Evolutionary conservation across 2,797 vertebrate genomes (phyloP), one percentile per base, ranked within the genome.

Genomic region (Ciconia nigra): DNA sequence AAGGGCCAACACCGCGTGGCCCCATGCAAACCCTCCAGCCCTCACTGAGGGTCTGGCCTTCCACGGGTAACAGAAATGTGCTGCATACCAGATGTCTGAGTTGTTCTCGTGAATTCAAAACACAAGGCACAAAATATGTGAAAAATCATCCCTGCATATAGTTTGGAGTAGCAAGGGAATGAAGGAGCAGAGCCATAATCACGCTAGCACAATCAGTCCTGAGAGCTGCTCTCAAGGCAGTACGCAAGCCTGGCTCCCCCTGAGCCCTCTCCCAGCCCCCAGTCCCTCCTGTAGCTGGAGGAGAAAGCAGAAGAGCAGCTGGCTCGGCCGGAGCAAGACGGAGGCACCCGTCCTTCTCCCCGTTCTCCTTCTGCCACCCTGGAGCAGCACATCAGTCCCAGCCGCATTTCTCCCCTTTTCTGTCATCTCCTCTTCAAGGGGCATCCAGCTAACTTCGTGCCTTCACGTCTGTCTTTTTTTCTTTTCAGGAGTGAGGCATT

Each of bases 311-410:
- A 61, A 61, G 33, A 74, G 24, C 42, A 52, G 20, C 13, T 20
- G 41, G 57, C n/a, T 22, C 0, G 1, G 44, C 10, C 2, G 1
- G 42, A 69, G 22, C 33, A 35, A 62, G 33, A 19, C 1, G 1
- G 25, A 66, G 63, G 8, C 0, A 1, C 7, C 26, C 4, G 1
- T 37, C 22, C 11, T 76, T 11, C 35, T 89, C 55, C 51, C 14
- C 41, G 12, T 49, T n/a, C 55, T 52, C 28, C 44, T 67, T 24
- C 47, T 82, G 39, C 73, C 54, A 52, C 22, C n/a, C 37, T 4
- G 1, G 41, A 71, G 71, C 20, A 17, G 22, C 19, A 9, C 17
- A 22, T 16, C 47, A 10, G 8, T 16, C 63, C 55, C 63, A 70
- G 47, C 8, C 1, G 2, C 65, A 22, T 21, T 83, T 78, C 17